Evolutionary conservation across 2,113 vertebrate species (phyloP).

Genomic region (Poeciliopsis prolifica): DNA sequence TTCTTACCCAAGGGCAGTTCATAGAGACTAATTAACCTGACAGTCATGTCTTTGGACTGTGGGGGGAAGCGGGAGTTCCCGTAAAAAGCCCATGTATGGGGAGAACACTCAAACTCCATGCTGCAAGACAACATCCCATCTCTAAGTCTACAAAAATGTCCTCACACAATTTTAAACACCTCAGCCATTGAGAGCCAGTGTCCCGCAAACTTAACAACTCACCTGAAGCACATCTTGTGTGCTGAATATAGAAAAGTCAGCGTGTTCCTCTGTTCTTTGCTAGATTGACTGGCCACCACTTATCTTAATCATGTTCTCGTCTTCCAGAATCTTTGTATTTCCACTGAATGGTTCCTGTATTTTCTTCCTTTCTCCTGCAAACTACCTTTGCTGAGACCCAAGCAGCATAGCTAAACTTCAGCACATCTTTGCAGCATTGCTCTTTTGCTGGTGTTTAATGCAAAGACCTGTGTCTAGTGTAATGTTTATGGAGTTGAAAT

Average conservation of each 20-base stretch:
- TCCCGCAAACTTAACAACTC: too few relatives aligned
- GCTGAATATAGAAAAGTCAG: background rate
- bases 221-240: too few relatives aligned
- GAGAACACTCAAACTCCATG: background rate
- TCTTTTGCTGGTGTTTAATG: constrained; percentile 21
- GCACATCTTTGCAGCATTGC: constrained; percentile 5
- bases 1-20: too few relatives aligned
- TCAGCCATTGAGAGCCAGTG: too few relatives aligned
- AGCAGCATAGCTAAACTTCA: background rate
- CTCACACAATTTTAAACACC: too few relatives aligned
- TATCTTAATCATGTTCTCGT: background rate
- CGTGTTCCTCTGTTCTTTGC: background rate
- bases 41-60: background rate
- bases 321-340: background rate
- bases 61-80: too few relatives aligned
- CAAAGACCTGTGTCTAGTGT: constrained; percentile 33
- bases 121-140: background rate
- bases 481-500: constrained; percentile 44
- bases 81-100: background rate
- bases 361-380: background rate
- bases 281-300: background rate
- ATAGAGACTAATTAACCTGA: too few relatives aligned
- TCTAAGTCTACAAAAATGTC: background rate
- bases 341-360: background rate
- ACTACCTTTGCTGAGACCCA: background rate